Base-by-base conservation (phyloP, 2,113 vertebrate genomes). In the Pachypanchax playfairii region DNA sequence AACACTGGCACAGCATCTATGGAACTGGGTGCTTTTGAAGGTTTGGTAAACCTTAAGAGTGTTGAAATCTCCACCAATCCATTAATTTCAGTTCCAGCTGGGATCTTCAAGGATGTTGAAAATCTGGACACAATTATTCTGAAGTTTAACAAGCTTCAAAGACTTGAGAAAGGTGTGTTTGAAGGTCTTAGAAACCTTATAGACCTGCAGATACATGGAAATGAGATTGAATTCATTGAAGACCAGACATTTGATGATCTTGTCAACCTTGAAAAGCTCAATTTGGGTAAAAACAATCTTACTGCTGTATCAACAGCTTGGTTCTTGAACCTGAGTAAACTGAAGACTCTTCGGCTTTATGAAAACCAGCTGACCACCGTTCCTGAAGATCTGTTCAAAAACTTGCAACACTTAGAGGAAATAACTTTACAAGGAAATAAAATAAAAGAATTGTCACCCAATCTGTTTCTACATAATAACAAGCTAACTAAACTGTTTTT, bases 21-120 rank as follows among this genome's bases (percentile, higher is more conserved):
- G 9, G 92, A 94, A 65, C 65, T 73, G 3, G 92, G 91, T 52
- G 92, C 92, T 17, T 94, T 97, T 78, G 90, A 92, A 59, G 84
- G 85, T 60, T 70, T 94, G 65, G 52, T 64, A 7, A 57, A 89
- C 11, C 74, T 93, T 20, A 72, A 7, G 5, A 15, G 53, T 2
- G 25, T 92, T 61, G 92, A 93, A 11, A 89, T 94, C 71, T 91
- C 92, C 33, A 49, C 35, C 15, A 91, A 80, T 6, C 3, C 26
- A 0, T 41, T 95, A 38, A 69, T 58, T 5, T 85, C 73, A 18
- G 38, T 94, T 2, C 62, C 85, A 4, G 49, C 70, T n/a, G 92
- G 90, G 33, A 78, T 88, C 60, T 96, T 94, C 78, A 79, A 84
- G 35, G 50, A 86, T 41, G 83, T 93, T 15, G 41, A 11, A 41